Conservation (phyloP, 2,888 invertebrate genomes). For the Leptinotarsa juncta region DNA sequence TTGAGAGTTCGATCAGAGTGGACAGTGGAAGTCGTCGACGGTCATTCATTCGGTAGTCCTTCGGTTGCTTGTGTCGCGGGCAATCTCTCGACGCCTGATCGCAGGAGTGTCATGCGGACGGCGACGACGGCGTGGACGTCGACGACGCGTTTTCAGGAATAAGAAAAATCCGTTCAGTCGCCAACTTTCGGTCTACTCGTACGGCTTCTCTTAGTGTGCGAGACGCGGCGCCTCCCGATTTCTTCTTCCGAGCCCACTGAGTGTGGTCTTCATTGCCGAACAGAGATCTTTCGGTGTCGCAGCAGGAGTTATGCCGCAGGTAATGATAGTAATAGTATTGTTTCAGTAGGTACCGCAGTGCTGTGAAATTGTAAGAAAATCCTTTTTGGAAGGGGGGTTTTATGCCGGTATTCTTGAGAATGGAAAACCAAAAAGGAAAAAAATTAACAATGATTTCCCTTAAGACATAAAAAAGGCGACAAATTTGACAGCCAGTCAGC, state of each 20-base stretch:
- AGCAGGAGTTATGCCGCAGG: conserved; percentile 14
- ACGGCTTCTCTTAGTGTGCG: not conserved
- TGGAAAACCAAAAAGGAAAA: too few relatives aligned
- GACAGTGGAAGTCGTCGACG: not conserved
- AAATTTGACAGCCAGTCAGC: too few relatives aligned
- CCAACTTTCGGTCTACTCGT: not conserved
- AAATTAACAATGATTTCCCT: too few relatives aligned
- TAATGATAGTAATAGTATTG: not conserved
- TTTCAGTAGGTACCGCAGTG: too few relatives aligned
- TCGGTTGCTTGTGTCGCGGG: not conserved
- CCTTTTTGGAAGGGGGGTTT: not conserved
- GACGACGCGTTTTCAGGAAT: conserved; percentile 25
- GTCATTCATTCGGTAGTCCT: not conserved
- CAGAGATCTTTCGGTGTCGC: not conserved
- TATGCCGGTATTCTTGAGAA: not conserved
- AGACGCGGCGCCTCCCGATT: not conserved
- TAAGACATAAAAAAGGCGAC: too few relatives aligned
- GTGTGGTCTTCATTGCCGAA: not conserved
- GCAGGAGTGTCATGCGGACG: conserved; percentile 36
- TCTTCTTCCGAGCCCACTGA: not conserved
- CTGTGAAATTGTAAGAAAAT: too few relatives aligned
- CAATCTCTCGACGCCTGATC: conserved; percentile 20
- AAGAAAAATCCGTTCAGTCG: conserved; percentile 26
- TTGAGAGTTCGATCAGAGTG: not conserved
- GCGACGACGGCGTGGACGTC: conserved; percentile 23